Evolutionary conservation across 2,888 invertebrate genomes (phyloP).

Genomic region (Mimas tiliae): DNA sequence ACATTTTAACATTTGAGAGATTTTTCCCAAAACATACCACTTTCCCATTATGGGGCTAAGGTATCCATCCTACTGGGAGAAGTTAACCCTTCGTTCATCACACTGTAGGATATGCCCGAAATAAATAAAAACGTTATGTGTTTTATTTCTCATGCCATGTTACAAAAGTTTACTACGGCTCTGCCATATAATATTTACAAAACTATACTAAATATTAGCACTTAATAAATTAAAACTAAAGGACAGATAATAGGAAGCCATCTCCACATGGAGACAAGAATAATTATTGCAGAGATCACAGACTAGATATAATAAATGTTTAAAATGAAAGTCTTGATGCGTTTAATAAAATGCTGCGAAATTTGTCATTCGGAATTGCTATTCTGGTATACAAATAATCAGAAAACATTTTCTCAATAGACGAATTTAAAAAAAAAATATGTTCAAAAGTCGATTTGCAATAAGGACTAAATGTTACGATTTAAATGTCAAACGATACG

Average conservation of each 20-base stretch:
- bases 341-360: not conserved
- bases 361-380: too few relatives aligned
- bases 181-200: conserved; percentile 13
- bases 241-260: conserved; percentile 70
- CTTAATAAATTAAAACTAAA: conserved; percentile 34
- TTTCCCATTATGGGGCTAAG: too few relatives aligned
- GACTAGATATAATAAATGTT: conserved; percentile 74
- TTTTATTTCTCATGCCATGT: not conserved
- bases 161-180: not conserved
- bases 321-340: conserved; percentile 19
- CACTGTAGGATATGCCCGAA: too few relatives aligned
- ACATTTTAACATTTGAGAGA: not conserved
- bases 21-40: too few relatives aligned
- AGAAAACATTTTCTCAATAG: not conserved
- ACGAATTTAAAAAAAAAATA: too few relatives aligned
- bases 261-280: conserved; percentile 35
- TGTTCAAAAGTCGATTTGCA: too few relatives aligned
- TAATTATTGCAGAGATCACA: conserved; percentile 77
- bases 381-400: not conserved
- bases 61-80: too few relatives aligned
- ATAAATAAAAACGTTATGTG: not conserved
- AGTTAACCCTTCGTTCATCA: too few relatives aligned
- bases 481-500: too few relatives aligned
- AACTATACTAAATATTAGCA: conserved; percentile 18
- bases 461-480: too few relatives aligned